Evolutionary conservation across 2,888 invertebrate genomes (phyloP), one percentile per base, ranked within the genome.

Genomic region (Meteorus colon): DNA sequence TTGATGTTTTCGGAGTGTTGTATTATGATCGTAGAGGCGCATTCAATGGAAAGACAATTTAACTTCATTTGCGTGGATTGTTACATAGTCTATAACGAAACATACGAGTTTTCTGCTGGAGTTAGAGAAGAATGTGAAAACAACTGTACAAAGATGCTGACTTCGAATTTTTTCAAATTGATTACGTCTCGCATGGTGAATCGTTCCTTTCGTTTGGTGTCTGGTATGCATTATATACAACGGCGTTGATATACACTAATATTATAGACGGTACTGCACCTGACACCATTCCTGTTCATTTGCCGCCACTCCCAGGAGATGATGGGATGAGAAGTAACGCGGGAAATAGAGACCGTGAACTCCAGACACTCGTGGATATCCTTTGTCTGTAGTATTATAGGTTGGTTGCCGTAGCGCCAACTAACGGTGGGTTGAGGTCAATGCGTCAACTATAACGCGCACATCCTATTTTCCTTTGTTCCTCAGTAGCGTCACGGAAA

Each of bases 211-310:
- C 8, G 12, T 12, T 12, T 41, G 41, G 8, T 41, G 41, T 6
- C 41, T 19, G 55, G 63, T 70, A 55, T 48, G 62, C 69, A 24
- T 24, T 8, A 45, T 67, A 68, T 62, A 71, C 45, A 41, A 65
- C 67, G 62, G 24, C 55, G 24, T 66, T 67, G 68, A 63, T 73
- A 73, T 75, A 71, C 65, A 67, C 75, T 77, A 67, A 76, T 68
- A 63, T 70, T 76, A 67, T 63, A 69, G 67, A 59, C 37, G 55
- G 74, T 66, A 74, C 75, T 78, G 78, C 77, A 69, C 75, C 77
- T 80, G 77, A 80, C 78, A 78, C 74, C 75, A 80, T 78, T 77
- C 55, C 73, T 68, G 74, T 77, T 77, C 72, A 75, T 76, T 71
- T 74, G 51, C 74, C 51, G 59, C 65, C 55, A 72, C 31, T 48